Base-by-base conservation (phyloP, 2,797 vertebrate species). In the Sebastes variabilis region DNA sequence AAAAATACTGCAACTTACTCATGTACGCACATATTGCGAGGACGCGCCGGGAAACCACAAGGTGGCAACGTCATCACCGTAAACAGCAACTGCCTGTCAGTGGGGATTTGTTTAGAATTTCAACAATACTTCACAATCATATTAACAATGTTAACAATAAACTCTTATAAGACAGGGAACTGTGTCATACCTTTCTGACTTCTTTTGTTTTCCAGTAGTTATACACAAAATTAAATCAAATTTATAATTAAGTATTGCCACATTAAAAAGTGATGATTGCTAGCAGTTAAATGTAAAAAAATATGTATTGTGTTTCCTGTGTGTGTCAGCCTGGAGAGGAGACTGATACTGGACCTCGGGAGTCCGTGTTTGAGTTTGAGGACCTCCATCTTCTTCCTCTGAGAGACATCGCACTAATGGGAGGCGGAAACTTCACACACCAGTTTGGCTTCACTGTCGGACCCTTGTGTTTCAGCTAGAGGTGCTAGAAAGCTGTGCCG, bases 401-500 rank as follows among this genome's bases (percentile, higher is more conserved):
- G 78, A 94, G 96, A 75, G 97, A 98, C 62, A 77, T 98, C 81
- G 97, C 96, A 0, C 78, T 97, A 25, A 95, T 95, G 72, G 94
- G 94, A 75, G 87, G 94, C 1, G 93, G 93, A 0, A 95, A 95
- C 4, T 1, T 83, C 77, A 90, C 93, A 0, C 94, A 96, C 74
- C 94, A 92, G 25, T 97, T 97, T 24, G 94, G 97, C 66, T 95
- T 98, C 94, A 96, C 93, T 24, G 67, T 97, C 0, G 97, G 97
- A 49, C 96, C 97, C 0, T 96, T 97, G 70, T 98, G 97, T 89
- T 98, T 97, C 93, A 97, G 96, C 92, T 98, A 97, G 93, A 88
- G 77, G 29, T 5, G 46, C 66, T 34, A 54, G 49, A 77, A 34
- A 30, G 24, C 34, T 13, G 56, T 12, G 25, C 22, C 11, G 55